Conservation (phyloP, 2,797 vertebrate species). For the Brachymystax lenok region DNA sequence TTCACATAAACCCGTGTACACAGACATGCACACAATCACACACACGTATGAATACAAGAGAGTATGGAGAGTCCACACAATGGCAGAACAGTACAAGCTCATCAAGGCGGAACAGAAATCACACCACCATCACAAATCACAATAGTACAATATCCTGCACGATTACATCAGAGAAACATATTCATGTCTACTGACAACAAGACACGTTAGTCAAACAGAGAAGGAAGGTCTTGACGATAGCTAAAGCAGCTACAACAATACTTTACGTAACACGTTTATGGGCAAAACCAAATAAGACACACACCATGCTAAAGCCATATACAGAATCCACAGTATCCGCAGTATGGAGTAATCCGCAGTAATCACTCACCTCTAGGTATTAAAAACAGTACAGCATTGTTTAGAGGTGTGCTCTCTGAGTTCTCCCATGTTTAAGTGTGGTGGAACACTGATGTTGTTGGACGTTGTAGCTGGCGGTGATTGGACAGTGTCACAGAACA, state of each 20-base stretch:
- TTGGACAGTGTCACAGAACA: conserved; percentile 32
- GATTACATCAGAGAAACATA: conserved; percentile 17
- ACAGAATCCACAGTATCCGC: conserved; percentile 21
- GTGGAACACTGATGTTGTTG: conserved; percentile 38
- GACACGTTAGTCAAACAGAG: conserved; percentile 47
- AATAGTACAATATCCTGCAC: conserved; percentile 9
- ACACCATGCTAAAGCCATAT: conserved; percentile 49
- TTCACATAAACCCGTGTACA: background rate
- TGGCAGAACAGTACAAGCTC: background rate
- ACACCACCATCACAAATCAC: conserved; percentile 43
- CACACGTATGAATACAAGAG: background rate
- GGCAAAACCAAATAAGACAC: conserved; percentile 52
- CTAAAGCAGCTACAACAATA: conserved; percentile 35
- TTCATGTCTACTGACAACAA: conserved; percentile 39
- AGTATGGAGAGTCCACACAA: background rate
- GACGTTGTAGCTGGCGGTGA: conserved; percentile 5
- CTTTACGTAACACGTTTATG: conserved; percentile 45
- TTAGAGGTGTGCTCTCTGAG: conserved; percentile 30
- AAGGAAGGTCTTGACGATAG: conserved; percentile 40
- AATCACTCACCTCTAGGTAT: conserved; percentile 44
- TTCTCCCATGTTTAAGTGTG: conserved; percentile 48
- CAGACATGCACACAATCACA: background rate
- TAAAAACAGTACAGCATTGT: conserved; percentile 41
- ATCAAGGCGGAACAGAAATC: conserved; percentile 16
- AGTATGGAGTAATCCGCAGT: conserved; percentile 29